Conservation (phyloP, 1,140 invertebrate species). For the Alviniconcha marisindica region DNA sequence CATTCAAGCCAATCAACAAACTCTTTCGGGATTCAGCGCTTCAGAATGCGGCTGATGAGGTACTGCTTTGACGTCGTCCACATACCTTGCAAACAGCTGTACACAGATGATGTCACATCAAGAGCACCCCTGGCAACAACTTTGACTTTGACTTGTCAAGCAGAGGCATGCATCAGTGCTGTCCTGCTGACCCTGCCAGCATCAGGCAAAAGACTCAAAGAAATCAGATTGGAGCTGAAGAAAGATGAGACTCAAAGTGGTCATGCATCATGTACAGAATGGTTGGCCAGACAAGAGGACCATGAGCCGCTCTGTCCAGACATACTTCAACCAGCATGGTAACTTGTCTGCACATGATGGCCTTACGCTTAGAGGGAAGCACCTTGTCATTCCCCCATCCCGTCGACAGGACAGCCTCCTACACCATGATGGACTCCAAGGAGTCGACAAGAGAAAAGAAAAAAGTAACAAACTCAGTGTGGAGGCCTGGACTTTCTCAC, state of each 20-base stretch:
- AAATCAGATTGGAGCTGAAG: not conserved
- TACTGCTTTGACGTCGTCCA: slow-evolving; percentile 39
- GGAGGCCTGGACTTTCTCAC: slow-evolving; percentile 30
- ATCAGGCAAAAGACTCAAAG: not conserved
- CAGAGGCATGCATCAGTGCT: not conserved
- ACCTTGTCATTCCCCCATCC: slow-evolving; percentile 44
- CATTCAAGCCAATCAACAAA: slow-evolving; percentile 42
- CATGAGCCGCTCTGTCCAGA: not conserved
- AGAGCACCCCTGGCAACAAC: slow-evolving; percentile 31
- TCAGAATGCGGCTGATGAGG: slow-evolving; percentile 50
- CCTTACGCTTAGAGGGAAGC: not conserved
- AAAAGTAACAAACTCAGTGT: slow-evolving; percentile 29
- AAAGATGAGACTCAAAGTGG: not conserved
- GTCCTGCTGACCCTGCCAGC: not conserved
- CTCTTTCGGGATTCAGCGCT: slow-evolving; percentile 43
- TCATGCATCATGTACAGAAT: slow-evolving; percentile 13
- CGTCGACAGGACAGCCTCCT: slow-evolving; percentile 27
- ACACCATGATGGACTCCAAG: slow-evolving; percentile 43
- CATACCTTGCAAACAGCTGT: slow-evolving; percentile 49
- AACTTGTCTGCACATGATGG: not conserved
- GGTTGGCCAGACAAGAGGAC: slow-evolving; percentile 30
- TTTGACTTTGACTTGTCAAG: not conserved
- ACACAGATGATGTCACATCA: slow-evolving; percentile 50
- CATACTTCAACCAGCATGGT: not conserved
- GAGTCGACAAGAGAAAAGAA: slow-evolving; percentile 34